A percentile compares a stretch with the other conserved stretches of the same genome.
Conservation (phyloP, 2,113 vertebrate species). For the Cyprinodon tularosa region DNA sequence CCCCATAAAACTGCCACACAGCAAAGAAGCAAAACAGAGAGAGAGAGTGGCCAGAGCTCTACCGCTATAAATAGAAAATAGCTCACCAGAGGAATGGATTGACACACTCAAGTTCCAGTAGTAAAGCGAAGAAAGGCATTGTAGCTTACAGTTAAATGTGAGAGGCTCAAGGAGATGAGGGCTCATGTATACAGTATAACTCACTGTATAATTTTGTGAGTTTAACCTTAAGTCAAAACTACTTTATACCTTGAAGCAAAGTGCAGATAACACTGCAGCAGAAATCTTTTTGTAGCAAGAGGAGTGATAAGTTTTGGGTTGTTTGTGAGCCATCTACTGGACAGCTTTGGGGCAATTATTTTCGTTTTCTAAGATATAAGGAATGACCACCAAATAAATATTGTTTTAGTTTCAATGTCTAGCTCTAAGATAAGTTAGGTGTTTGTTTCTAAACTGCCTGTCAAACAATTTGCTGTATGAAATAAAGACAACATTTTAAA, state of each 20-base stretch:
- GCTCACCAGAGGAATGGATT: conserved; percentile 47
- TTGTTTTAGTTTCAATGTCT: too few species aligned
- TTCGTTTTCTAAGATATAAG: background rate
- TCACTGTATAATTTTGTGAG: background rate
- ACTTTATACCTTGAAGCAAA: background rate
- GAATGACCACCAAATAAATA: too few species aligned
- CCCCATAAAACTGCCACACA: conserved; percentile 32
- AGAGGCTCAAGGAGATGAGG: conserved; percentile 3
- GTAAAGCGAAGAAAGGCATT: conserved; percentile 1
- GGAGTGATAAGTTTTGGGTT: background rate
- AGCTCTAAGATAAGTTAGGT: too few species aligned
- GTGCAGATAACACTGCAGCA: background rate
- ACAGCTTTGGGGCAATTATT: background rate
- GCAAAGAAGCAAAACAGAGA: conserved; percentile 58
- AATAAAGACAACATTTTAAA: too few species aligned
- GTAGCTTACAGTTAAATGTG: conserved; percentile 32
- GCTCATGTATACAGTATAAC: background rate
- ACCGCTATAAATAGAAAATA: conserved; percentile 69
- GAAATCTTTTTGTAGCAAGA: background rate
- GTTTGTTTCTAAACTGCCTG: too few species aligned
- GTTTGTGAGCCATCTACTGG: conserved; percentile 56
- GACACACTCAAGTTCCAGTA: conserved; percentile 41
- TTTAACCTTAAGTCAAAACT: background rate
- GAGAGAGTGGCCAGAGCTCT: conserved; percentile 40
- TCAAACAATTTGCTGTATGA: too few species aligned